Base-by-base conservation (phyloP, 1,140 invertebrate species). In the Geopemphigus sp. region DNA sequence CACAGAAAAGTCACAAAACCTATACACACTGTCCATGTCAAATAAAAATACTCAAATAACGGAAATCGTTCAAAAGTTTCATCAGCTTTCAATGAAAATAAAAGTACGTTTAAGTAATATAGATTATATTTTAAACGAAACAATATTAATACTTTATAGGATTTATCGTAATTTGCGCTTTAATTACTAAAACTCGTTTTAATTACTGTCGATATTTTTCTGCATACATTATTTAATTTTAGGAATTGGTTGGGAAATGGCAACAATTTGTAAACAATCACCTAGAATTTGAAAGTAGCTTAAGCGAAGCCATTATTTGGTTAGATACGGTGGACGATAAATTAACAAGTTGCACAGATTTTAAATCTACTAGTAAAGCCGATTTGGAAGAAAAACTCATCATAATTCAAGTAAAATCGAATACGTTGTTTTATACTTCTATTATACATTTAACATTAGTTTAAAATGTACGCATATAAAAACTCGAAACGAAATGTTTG, bases 181-280 rank as follows among this genome's bases (percentile, higher is more conserved):
- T n/a, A n/a, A 61, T 26, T 10, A 29, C 26, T 29, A 0, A 19
- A 63, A 29, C 6, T 61, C 17, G n/a, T 24, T 57, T 15, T 39
- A 29, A 73, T 50, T 76, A 45, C 5, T 66, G 15, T 66, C 1
- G 17, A 22, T 64, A 12, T 47, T 39, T 47, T 47, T 32, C 5
- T 24, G 8, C 32, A 57, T 59, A 19, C 45, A 76, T 12, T 50
- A n/a, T 19, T 63, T 80, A 47, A 24, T 80, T 80, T 10, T 81
- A 89, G 87, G 95, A 98, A 84, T 85, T 96, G 24, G 93, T 94
- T 68, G 90, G 90, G 64, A 91, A 93, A 80, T 98, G 96, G 96
- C 93, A 96, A 83, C 92, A 94, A 83, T 97, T 96, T 86, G 95
- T 96, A 0, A 90, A 89, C 53, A 92, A 91, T 56, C 95, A 98